Evolutionary conservation across 2,113 vertebrate species (phyloP).

Genomic region (Callionymus lyra): DNA sequence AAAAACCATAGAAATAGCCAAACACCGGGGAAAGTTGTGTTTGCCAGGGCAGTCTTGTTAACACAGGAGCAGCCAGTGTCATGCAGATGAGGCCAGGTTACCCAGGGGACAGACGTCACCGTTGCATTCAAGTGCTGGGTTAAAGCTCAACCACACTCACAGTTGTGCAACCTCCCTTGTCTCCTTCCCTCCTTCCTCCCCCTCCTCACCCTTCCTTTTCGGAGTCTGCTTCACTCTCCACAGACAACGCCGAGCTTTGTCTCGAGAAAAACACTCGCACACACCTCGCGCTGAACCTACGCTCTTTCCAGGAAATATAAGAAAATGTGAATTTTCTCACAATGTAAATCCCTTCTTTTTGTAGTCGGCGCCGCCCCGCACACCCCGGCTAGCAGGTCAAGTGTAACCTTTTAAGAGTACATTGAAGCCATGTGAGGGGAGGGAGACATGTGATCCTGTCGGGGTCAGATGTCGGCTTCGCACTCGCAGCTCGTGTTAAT

Average conservation of each 20-base stretch:
- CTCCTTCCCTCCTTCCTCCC: conserved; percentile 13
- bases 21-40: conserved; percentile 63
- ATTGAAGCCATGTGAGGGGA: conserved; percentile 16
- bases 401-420: conserved; percentile 26
- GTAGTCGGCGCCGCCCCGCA: conserved; percentile 7
- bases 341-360: conserved; percentile 13
- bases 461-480: conserved; percentile 39
- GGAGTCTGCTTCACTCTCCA: conserved; percentile 26
- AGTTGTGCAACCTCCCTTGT: conserved; percentile 31
- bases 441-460: conserved; percentile 36
- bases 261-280: conserved; percentile 16
- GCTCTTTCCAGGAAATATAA: conserved; percentile 27
- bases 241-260: conserved; percentile 53
- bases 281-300: conserved; percentile 12
- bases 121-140: conserved; percentile 42
- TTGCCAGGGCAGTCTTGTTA: conserved; percentile 72
- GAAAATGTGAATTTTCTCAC: conserved; percentile 4
- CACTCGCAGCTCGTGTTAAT: conserved; percentile 50
- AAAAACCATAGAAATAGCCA: conserved; percentile 60
- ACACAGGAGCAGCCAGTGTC: conserved; percentile 64
- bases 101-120: conserved; percentile 59
- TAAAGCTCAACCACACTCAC: conserved; percentile 43
- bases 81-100: conserved; percentile 78
- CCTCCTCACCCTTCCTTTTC: conserved; percentile 12
- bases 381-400: conserved; percentile 25